Evolutionary conservation across 30 jellyfish, hydroid and myxozoan genomes (phyloP), one percentile per base, ranked within the genome.

Genomic region (Haliclystus octoradiatus): DNA sequence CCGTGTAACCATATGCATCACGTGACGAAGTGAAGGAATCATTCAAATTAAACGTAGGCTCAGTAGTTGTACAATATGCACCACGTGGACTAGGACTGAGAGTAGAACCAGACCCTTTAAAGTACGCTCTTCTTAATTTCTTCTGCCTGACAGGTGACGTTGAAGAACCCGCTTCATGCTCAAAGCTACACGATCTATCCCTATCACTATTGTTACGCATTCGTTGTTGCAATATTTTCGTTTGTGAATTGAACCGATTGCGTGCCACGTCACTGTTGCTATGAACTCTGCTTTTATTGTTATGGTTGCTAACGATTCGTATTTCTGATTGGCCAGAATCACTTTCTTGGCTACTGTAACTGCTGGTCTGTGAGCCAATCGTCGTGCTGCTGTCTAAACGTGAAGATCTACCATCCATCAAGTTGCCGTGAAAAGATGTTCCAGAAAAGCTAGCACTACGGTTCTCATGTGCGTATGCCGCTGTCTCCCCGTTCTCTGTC

Each of bases 361-460:
- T 77, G 35, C 81, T 72, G 19, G 84, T 79, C 35, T 62, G 73
- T 24, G 82, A 70, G 32, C 71, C 84, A 2, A 69, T 40, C 57
- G 57, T 40, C 57, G 57, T 40, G 57, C 57, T 40, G 57, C 57
- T 40, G 57, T 40, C 57, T 40, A 40, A 19, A 40, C 57, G 57
- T 19, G 57, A 9, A 9, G 57, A 40, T 19, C 57, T 9, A 19
- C 57, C 57, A 9, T 40, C 57, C 14, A 40, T 9, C 19, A 40
- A 40, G 14, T 9, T 40, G 14, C 14, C 57, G 57, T 73, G 83
- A 53, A 68, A 28, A 7, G 51, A 34, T 32, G 82, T 71, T 23
- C 94, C 98, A 0, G 98, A 90, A 69, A 90, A 90, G 62, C 98
- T 90, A 1, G 92, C 88, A 46, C 98, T 90, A 19, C 98, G 74